Evolutionary conservation across 2,113 vertebrate genomes (phyloP).

Genomic region (Bettongia penicillata): DNA sequence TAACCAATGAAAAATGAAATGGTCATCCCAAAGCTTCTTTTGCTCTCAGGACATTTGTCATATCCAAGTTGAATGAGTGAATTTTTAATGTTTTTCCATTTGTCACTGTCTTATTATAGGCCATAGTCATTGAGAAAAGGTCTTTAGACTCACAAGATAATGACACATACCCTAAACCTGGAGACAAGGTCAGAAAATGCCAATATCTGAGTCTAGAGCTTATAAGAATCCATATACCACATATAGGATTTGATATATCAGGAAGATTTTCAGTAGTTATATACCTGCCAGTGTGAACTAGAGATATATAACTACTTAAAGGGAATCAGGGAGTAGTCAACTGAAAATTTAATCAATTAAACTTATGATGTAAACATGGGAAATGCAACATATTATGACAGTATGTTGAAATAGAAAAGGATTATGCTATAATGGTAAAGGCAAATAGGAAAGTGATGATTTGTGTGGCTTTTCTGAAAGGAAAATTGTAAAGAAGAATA

Average conservation of each 20-base stretch:
- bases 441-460: neutral
- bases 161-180: neutral
- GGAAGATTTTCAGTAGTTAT: neutral
- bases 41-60: constrained; percentile 28
- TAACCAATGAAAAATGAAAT: constrained; percentile 27
- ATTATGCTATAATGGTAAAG: neutral
- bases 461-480: neutral
- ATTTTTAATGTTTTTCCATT: neutral
- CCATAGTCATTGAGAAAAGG: neutral
- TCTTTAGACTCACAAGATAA: neutral
- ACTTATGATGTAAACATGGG: neutral
- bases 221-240: neutral
- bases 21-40: constrained; percentile 11
- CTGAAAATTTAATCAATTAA: neutral
- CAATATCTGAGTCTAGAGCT: neutral
- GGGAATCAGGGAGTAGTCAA: neutral
- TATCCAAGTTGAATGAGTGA: constrained; percentile 21
- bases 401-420: neutral
- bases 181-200: neutral
- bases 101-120: constrained; percentile 12
- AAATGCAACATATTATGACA: neutral
- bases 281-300: neutral
- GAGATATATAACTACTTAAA: neutral
- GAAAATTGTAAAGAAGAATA: neutral
- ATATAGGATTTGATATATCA: neutral